These are phyloP conservation scores for Dryomyza anilis DNA, from an alignment of 2,888 invertebrate genomes.

Conservation along the genomic window DNA sequence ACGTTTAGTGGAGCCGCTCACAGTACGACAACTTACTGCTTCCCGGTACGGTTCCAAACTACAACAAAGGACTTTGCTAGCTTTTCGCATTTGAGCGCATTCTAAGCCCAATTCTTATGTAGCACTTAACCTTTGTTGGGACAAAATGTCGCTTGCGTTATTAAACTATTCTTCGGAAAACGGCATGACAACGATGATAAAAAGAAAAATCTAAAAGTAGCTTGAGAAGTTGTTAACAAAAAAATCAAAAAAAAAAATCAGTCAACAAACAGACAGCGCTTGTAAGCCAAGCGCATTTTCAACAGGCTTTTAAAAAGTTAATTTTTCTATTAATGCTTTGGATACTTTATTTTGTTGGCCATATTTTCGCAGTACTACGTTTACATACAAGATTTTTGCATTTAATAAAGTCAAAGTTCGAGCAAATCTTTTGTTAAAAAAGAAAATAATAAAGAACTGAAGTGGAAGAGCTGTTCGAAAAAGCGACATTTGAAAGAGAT, in stretches of 20 bases:
- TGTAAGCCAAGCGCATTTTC: neutral
- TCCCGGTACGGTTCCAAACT: too few relatives aligned
- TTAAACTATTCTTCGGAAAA: slow-evolving; percentile 7
- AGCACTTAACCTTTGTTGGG: slow-evolving; percentile 10
- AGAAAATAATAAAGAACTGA: neutral
- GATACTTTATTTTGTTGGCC: neutral
- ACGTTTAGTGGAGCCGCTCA: too few relatives aligned
- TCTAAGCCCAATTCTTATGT: neutral
- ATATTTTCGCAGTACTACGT: neutral
- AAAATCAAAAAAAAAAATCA: neutral
- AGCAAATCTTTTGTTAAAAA: neutral
- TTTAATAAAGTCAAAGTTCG: slow-evolving; percentile 20
- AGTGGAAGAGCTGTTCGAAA: too few relatives aligned
- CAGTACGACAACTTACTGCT: too few relatives aligned
- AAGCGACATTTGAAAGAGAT: slow-evolving; percentile 7
- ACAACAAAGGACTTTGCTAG: neutral
- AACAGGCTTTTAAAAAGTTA: neutral
- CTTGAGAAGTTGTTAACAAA: neutral
- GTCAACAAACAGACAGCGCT: slow-evolving; percentile 8
- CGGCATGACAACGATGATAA: neutral
- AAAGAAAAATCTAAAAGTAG: neutral
- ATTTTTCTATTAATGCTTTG: neutral
- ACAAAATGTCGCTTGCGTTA: too few relatives aligned
- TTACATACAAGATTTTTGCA: slow-evolving; percentile 16
- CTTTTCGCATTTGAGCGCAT: neutral